A percentile compares a stretch with the other conserved stretches of the same genome.
Conservation (phyloP, 2,888 invertebrate genomes). For the Oasisia sp. region DNA sequence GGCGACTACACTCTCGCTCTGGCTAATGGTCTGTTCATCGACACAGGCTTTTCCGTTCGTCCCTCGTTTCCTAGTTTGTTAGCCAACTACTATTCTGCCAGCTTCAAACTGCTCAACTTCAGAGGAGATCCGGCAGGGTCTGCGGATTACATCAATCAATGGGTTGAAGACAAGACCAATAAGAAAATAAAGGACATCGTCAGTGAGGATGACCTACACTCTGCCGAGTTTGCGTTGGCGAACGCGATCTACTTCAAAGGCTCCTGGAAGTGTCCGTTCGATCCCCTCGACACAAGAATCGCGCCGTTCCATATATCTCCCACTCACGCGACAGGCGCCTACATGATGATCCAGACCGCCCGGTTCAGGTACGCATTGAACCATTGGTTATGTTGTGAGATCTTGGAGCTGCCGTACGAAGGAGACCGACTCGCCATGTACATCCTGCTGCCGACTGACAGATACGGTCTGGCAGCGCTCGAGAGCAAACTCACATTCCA, state of each 20-base stretch:
- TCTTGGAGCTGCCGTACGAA: constrained; percentile 42
- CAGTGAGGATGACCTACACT: constrained; percentile 39
- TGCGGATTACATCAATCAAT: constrained; percentile 43
- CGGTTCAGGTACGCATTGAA: constrained; percentile 33
- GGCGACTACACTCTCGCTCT: no score
- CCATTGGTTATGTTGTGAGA: constrained; percentile 39
- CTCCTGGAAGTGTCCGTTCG: constrained; percentile 42
- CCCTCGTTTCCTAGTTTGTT: no score
- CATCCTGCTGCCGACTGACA: constrained; percentile 42
- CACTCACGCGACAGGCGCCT: constrained; percentile 38
- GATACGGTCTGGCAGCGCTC: constrained; percentile 40
- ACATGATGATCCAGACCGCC: constrained; percentile 43
- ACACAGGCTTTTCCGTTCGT: no score
- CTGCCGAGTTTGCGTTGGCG: constrained; percentile 39
- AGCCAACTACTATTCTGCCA: no score
- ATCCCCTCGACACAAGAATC: constrained; percentile 39
- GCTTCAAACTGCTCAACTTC: no score
- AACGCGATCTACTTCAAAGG: constrained; percentile 41
- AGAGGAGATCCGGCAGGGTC: no score
- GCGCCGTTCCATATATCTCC: constrained; percentile 38
- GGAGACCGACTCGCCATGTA: constrained; percentile 39
- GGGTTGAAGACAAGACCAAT: constrained; percentile 42
- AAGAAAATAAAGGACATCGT: constrained; percentile 42
- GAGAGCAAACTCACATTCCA: constrained; percentile 40
- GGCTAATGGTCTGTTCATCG: no score